Conservation (phyloP, 1,140 invertebrate genomes). For the Anthonomus grandis region DNA sequence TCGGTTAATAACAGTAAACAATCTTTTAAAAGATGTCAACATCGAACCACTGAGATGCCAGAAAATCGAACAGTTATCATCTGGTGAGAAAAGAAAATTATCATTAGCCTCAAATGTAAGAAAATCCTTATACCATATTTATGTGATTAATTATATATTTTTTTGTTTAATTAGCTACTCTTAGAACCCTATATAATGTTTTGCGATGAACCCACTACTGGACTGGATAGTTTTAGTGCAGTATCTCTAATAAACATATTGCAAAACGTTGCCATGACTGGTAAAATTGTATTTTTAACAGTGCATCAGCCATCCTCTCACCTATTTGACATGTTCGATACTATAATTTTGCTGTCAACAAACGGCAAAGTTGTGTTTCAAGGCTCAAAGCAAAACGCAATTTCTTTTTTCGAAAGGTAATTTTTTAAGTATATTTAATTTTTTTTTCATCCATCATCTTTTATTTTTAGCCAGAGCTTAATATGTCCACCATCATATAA, state of each 20-base stretch:
- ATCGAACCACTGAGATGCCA: constrained; percentile 58
- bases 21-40: constrained; percentile 49
- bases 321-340: constrained; percentile 77
- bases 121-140: background rate
- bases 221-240: constrained; percentile 78
- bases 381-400: constrained; percentile 63
- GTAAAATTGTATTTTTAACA: constrained; percentile 77
- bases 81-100: constrained; percentile 83
- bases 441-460: constrained; percentile 5
- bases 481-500: constrained; percentile 7
- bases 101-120: constrained; percentile 63
- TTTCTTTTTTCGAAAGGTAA: constrained; percentile 63
- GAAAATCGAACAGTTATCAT: constrained; percentile 56
- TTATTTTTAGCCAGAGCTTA: constrained; percentile 4
- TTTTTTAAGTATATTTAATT: background rate
- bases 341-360: constrained; percentile 72
- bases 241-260: constrained; percentile 69
- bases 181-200: constrained; percentile 75
- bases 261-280: constrained; percentile 59
- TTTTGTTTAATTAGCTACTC: constrained; percentile 55
- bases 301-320: constrained; percentile 87
- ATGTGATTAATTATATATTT: background rate
- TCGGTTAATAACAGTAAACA: constrained; percentile 20
- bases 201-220: constrained; percentile 81
- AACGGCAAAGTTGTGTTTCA: constrained; percentile 78